Evolutionary conservation across 2,888 invertebrate species (phyloP).

Genomic region (Auanema freiburgensis): DNA sequence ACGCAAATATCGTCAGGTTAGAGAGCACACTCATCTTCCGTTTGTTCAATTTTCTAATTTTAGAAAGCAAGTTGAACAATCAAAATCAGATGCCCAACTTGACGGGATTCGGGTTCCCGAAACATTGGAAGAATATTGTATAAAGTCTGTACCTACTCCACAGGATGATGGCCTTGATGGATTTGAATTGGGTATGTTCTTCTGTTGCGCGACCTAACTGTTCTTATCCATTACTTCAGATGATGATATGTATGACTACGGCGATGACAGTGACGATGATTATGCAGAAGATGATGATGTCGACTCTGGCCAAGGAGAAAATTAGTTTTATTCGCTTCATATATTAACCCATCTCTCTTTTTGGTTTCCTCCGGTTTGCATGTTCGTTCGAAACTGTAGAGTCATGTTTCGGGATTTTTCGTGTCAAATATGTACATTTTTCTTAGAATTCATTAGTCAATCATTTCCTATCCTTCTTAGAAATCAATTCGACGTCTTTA

Average conservation of each 20-base stretch:
- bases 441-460: too few species aligned
- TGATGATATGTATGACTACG: conserved; percentile 30
- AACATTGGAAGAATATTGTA: conserved; percentile 96
- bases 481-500: too few species aligned
- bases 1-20: conserved; percentile 85
- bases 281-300: conserved; percentile 33
- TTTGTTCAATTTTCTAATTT: conserved; percentile 2
- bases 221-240: too few species aligned
- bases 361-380: conserved; percentile 1
- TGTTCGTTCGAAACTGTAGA: too few species aligned
- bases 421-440: too few species aligned
- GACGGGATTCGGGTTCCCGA: conserved; percentile 95
- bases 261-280: conserved; percentile 46
- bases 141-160: conserved; percentile 82
- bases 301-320: conserved; percentile 57
- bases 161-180: conserved; percentile 82
- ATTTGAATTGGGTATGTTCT: conserved; percentile 89
- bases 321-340: conserved; percentile 22
- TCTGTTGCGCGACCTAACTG: too few species aligned
- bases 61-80: conserved; percentile 94
- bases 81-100: conserved; percentile 89
- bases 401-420: too few species aligned
- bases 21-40: conserved; percentile 6
- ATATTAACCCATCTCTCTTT: conserved; percentile 2
- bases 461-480: too few species aligned